Evolutionary conservation across 1,140 invertebrate genomes (phyloP).

Genomic region (Archivesica marissinica): DNA sequence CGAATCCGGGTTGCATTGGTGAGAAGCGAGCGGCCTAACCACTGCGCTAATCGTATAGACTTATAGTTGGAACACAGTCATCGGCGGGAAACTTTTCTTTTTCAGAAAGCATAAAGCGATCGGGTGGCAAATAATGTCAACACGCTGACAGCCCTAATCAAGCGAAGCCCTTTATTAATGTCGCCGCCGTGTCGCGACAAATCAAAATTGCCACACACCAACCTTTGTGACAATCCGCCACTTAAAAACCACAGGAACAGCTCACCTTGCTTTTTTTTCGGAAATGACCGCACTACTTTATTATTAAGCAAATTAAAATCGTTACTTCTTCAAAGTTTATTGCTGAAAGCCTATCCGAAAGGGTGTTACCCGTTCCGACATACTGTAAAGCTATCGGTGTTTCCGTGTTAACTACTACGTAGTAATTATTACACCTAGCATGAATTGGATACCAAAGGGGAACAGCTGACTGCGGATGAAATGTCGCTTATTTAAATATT

Average conservation of each 20-base stretch:
- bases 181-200: constrained; percentile 8
- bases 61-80: no score
- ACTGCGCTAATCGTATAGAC: no score
- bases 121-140: constrained; percentile 4
- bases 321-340: constrained; percentile 11
- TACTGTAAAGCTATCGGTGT: constrained; percentile 23
- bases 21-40: no score
- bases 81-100: no score
- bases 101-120: neutral
- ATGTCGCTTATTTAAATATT: constrained; percentile 53
- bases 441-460: constrained; percentile 11
- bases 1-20: no score
- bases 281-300: constrained; percentile 9
- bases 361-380: constrained; percentile 30
- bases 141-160: neutral
- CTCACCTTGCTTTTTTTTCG: constrained; percentile 4
- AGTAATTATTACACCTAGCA: constrained; percentile 32
- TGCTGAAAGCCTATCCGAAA: constrained; percentile 33
- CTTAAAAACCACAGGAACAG: constrained; percentile 14
- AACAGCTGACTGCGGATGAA: constrained; percentile 28
- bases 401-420: constrained; percentile 22
- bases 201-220: neutral
- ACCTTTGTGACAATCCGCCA: constrained; percentile 25
- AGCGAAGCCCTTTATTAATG: constrained; percentile 9
- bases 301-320: constrained; percentile 33